These are phyloP conservation scores for Dryobates pubescens DNA, from an alignment of 2,797 vertebrate genomes.

Conservation along the genomic window DNA sequence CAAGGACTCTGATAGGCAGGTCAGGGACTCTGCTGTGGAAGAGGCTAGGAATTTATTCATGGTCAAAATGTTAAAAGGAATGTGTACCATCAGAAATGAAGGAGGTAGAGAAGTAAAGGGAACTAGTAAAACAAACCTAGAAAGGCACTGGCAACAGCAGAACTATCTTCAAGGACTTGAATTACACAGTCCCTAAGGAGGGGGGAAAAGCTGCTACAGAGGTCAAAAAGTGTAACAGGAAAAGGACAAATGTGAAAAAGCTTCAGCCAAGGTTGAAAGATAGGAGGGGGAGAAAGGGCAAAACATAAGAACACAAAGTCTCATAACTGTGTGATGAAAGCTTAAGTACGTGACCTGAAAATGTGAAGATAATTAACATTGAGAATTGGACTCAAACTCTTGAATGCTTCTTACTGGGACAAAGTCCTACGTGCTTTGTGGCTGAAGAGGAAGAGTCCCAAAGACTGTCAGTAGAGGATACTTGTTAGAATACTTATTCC, in stretches of 20 bases:
- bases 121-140: not conserved
- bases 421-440: not conserved
- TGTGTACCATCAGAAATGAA: fast-evolving
- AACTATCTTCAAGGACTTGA: not conserved
- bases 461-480: fast-evolving
- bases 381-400: not conserved
- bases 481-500: not conserved
- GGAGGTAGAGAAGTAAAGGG: not conserved
- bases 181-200: not conserved
- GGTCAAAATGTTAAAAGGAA: not conserved
- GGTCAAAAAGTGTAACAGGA: fast-evolving
- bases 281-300: not conserved
- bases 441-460: not conserved
- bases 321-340: not conserved
- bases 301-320: not conserved
- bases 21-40: not conserved
- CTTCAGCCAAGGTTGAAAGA: not conserved
- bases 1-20: not conserved
- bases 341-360: not conserved
- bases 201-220: not conserved
- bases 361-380: not conserved
- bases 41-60: not conserved
- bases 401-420: not conserved
- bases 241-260: not conserved
- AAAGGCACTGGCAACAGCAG: fast-evolving